Evolutionary conservation across 2,888 invertebrate species (phyloP).

Genomic region (Bhutanitis thaidina): DNA sequence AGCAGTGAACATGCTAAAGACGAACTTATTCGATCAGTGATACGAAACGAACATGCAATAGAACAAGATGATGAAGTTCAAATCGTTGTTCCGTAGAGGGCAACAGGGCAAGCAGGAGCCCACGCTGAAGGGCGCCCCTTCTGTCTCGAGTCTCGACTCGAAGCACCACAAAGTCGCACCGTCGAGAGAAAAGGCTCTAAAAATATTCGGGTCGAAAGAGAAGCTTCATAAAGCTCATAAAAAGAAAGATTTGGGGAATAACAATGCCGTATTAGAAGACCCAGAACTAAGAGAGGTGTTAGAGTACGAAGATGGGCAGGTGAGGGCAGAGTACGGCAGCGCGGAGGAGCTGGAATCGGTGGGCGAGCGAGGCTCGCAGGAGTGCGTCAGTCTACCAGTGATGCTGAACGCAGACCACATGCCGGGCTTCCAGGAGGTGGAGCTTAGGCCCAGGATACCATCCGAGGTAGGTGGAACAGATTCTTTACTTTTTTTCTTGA

Average conservation of each 20-base stretch:
- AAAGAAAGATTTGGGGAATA: slow-evolving; percentile 70
- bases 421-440: slow-evolving; percentile 73
- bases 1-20: slow-evolving; percentile 33
- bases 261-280: slow-evolving; percentile 74
- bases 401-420: slow-evolving; percentile 70
- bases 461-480: slow-evolving; percentile 46
- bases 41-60: slow-evolving; percentile 58
- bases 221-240: slow-evolving; percentile 73
- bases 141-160: slow-evolving; percentile 83
- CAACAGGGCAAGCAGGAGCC: slow-evolving; percentile 80
- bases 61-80: slow-evolving; percentile 92
- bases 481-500: neutral
- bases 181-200: slow-evolving; percentile 65
- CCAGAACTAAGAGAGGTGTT: slow-evolving; percentile 59
- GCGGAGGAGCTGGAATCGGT: slow-evolving; percentile 68
- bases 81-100: slow-evolving; percentile 94
- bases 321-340: slow-evolving; percentile 58
- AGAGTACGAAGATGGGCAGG: slow-evolving; percentile 61
- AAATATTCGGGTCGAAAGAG: slow-evolving; percentile 77
- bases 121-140: slow-evolving; percentile 81
- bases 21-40: slow-evolving; percentile 58
- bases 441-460: slow-evolving; percentile 64
- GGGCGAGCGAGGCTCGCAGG: slow-evolving; percentile 68
- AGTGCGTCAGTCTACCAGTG: slow-evolving; percentile 72
- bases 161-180: slow-evolving; percentile 79